These are phyloP conservation scores for Oscheius sp. DNA, from an alignment of 2,888 invertebrate species.

Conservation along the genomic window DNA sequence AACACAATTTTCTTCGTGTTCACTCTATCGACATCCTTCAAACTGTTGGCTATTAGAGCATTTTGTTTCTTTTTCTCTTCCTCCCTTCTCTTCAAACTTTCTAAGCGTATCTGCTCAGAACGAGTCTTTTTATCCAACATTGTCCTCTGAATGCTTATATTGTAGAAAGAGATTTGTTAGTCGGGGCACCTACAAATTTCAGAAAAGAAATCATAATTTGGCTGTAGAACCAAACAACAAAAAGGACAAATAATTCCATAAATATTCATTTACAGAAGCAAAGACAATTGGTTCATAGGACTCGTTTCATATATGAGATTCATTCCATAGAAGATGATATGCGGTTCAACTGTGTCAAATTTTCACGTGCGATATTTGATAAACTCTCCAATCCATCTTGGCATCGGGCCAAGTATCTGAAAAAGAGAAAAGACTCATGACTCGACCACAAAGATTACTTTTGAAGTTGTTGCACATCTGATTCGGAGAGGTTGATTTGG, in stretches of 20 bases:
- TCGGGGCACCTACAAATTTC: not conserved
- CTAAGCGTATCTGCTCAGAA: constrained; percentile 39
- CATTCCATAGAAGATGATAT: constrained; percentile 12
- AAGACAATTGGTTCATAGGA: not conserved
- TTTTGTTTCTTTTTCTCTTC: constrained; percentile 35
- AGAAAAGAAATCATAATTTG: not conserved
- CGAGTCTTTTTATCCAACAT: constrained; percentile 38
- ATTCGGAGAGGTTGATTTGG: constrained; percentile 8
- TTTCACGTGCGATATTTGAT: constrained; percentile 23
- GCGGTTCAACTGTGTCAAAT: constrained; percentile 22
- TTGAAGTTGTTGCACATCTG: constrained; percentile 27
- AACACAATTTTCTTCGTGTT: constrained; percentile 46
- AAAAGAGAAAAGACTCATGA: not conserved
- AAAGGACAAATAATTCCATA: not conserved
- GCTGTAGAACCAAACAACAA: not conserved
- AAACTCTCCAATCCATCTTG: constrained; percentile 39
- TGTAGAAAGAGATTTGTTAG: not conserved
- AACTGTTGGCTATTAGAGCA: not conserved
- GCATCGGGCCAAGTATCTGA: constrained; percentile 34
- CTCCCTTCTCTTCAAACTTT: constrained; percentile 34
- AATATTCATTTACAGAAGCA: not conserved
- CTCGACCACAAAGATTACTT: not conserved
- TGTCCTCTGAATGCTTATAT: constrained; percentile 1
- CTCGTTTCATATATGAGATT: not conserved
- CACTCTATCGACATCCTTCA: not conserved